A percentile compares a stretch with the other conserved stretches of the same genome.
phyloP scores from a whole-genome alignment of 2,797 vertebrate genomes.

The Tokudaia muenninki region DNA sequence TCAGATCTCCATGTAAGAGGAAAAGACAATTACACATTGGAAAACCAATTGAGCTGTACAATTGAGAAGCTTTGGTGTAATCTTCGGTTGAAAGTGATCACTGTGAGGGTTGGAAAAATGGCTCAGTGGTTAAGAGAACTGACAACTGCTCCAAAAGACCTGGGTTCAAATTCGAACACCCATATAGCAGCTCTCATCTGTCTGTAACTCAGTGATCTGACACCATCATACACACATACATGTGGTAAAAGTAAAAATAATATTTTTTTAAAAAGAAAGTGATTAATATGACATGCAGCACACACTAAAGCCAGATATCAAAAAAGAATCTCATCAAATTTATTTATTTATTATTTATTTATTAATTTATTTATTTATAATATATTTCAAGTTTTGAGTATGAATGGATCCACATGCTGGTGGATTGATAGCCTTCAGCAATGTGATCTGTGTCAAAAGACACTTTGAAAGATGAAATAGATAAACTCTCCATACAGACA shows the following conservation, averaged over 20 bases:
- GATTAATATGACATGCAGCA: not conserved
- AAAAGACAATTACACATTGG: not conserved
- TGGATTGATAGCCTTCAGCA: not conserved
- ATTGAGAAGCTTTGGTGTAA: not conserved
- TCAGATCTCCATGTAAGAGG: not conserved
- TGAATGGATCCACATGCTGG: constrained; percentile 11
- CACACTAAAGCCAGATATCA: not conserved
- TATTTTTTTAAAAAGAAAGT: not conserved
- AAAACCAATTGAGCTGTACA: not conserved
- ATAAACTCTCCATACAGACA: constrained; percentile 3
- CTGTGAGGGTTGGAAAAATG: not conserved
- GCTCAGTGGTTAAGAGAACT: not conserved
- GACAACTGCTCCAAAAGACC: not conserved
- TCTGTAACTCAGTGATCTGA: not conserved
- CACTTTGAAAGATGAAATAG: constrained; percentile 35
- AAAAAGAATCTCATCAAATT: constrained; percentile 1
- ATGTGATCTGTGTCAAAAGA: not conserved
- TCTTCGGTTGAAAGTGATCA: not conserved
- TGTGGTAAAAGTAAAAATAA: not conserved
- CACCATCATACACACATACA: not conserved
- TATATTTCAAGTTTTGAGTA: constrained; percentile 1
- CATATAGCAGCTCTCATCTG: not conserved
- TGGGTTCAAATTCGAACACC: not conserved
- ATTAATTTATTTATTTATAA: not conserved
- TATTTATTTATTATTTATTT: not conserved